Percentiles rank a stretch among this genome's conserved stretches.
phyloP scores from a whole-genome alignment of 1,140 invertebrate species.

The Brachionus asplanchnoidis region DNA sequence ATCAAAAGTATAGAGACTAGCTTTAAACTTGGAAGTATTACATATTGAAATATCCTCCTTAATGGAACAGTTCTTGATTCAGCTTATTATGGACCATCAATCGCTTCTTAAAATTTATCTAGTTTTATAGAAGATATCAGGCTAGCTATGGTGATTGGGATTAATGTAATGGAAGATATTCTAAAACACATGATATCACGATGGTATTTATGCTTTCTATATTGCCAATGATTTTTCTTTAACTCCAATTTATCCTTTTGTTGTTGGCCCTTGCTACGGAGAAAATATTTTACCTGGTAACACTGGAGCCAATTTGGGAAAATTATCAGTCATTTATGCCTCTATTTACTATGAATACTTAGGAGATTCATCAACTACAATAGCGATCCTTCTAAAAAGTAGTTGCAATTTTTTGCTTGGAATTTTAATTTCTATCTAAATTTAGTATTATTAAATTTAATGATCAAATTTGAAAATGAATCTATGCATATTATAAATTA shows the following conservation, averaged over 20 bases:
- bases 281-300: neutral
- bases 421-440: no score
- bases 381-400: no score
- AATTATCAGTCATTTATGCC: neutral
- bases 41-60: neutral
- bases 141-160: neutral
- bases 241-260: neutral
- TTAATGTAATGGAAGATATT: constrained; percentile 4
- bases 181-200: neutral
- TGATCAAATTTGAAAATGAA: no score
- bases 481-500: no score
- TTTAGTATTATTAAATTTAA: no score
- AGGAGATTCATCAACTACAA: no score
- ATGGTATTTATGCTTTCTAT: constrained; percentile 18
- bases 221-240: neutral
- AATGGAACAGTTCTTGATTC: neutral
- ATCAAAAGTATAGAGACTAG: neutral
- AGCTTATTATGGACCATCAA: neutral
- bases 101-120: neutral
- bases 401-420: no score
- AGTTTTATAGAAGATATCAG: neutral
- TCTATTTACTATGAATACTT: no score
- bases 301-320: neutral
- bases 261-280: neutral
- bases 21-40: neutral